These are phyloP conservation scores for Lysandra coridon DNA, from an alignment of 2,888 invertebrate species.

Conservation along the genomic window DNA sequence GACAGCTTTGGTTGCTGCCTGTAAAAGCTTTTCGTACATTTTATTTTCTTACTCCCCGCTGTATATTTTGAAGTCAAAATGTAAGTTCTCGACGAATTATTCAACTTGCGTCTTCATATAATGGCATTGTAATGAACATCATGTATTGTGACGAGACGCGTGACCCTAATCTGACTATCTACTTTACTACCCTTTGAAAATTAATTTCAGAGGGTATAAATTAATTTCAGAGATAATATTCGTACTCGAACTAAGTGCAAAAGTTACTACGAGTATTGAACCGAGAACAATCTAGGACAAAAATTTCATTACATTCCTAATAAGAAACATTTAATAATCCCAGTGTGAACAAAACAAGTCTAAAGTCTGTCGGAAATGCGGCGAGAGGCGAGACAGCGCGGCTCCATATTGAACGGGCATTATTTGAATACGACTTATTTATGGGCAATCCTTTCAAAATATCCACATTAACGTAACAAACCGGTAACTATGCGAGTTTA, in stretches of 20 bases:
- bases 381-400: slow-evolving; percentile 63
- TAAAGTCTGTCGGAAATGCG: slow-evolving; percentile 48
- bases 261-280: not conserved
- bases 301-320: slow-evolving; percentile 14
- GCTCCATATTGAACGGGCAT: slow-evolving; percentile 57
- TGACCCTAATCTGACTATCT: too few relatives aligned
- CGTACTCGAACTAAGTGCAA: not conserved
- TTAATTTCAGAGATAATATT: not conserved
- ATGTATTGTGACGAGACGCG: too few relatives aligned
- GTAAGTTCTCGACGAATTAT: not conserved
- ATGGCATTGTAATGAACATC: too few relatives aligned
- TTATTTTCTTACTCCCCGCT: not conserved
- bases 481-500: not conserved
- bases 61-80: not conserved
- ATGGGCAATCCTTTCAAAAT: slow-evolving; percentile 30
- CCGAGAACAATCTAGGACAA: not conserved
- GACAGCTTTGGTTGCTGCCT: not conserved
- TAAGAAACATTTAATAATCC: slow-evolving; percentile 16
- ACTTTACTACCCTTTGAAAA: not conserved
- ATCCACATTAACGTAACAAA: slow-evolving; percentile 5
- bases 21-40: slow-evolving; percentile 21
- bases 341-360: slow-evolving; percentile 40
- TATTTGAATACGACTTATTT: slow-evolving; percentile 39
- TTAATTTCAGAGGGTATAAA: not conserved
- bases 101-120: too few relatives aligned